phyloP scores from a whole-genome alignment of 2,797 vertebrate species.

The Halcyon smyrnensis region DNA sequence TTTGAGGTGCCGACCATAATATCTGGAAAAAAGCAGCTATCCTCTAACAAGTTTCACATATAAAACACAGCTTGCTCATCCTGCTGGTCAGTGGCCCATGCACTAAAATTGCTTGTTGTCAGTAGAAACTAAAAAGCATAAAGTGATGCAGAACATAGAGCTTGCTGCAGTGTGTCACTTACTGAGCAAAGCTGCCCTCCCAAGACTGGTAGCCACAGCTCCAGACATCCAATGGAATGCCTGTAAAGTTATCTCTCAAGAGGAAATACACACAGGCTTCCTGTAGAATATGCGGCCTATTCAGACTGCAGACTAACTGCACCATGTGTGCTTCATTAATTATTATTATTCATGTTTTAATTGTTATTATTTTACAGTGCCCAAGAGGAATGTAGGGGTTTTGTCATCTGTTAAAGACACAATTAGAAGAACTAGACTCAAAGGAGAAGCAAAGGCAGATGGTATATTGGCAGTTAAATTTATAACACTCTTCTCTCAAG shows the following conservation, averaged over 20 bases:
- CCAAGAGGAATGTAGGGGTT: neutral
- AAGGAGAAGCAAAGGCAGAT: constrained; percentile 47
- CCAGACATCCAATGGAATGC: neutral
- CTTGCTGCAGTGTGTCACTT: neutral
- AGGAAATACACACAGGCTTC: neutral
- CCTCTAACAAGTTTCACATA: neutral
- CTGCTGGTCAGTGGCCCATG: neutral
- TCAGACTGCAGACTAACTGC: neutral
- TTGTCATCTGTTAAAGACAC: constrained; percentile 22
- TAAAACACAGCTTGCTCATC: neutral
- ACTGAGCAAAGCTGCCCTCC: neutral
- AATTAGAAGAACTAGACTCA: constrained; percentile 33
- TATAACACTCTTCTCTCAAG: constrained; percentile 30
- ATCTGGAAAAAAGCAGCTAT: neutral
- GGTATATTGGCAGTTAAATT: constrained; percentile 49
- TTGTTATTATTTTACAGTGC: constrained; percentile 54
- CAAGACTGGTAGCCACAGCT: neutral
- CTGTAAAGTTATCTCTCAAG: neutral
- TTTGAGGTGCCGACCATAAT: neutral
- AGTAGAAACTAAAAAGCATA: neutral
- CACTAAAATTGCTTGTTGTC: neutral
- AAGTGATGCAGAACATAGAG: neutral
- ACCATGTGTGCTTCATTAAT: constrained; percentile 17
- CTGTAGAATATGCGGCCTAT: neutral
- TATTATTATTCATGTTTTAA: constrained; percentile 64